Evolutionary conservation across 2,797 vertebrate genomes (phyloP).

Genomic region (Molothrus ater): DNA sequence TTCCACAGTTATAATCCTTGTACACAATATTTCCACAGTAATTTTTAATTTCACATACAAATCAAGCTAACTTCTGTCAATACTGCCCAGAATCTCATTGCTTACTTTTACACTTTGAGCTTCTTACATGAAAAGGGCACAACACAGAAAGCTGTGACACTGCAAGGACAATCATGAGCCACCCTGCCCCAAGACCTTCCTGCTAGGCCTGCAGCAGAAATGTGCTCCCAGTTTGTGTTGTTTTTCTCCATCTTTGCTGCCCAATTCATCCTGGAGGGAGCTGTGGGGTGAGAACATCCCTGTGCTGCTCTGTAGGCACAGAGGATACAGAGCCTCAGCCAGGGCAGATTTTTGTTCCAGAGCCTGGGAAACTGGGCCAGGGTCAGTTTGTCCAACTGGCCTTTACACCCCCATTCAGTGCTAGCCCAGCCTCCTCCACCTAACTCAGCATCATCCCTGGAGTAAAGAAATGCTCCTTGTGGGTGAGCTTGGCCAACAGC

Average conservation of each 20-base stretch:
- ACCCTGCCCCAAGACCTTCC: background rate
- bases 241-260: background rate
- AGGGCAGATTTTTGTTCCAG: background rate
- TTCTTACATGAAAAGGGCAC: background rate
- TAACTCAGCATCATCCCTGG: background rate
- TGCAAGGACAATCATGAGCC: background rate
- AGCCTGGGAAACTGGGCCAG: background rate
- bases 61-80: background rate
- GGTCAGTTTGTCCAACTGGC: background rate
- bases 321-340: background rate
- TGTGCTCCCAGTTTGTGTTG: background rate
- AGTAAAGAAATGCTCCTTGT: background rate
- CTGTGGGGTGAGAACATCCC: background rate
- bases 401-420: rapidly evolving
- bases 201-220: background rate
- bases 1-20: background rate
- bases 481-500: background rate
- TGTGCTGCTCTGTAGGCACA: background rate
- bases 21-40: background rate
- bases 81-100: background rate
- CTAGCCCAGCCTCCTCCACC: background rate
- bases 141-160: background rate
- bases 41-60: constrained; percentile 20
- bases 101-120: background rate
- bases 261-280: background rate